Percentiles rank a stretch among this genome's conserved stretches.
phyloP scores from a whole-genome alignment of 2,797 vertebrate species.

The Anguilla pacifica region DNA sequence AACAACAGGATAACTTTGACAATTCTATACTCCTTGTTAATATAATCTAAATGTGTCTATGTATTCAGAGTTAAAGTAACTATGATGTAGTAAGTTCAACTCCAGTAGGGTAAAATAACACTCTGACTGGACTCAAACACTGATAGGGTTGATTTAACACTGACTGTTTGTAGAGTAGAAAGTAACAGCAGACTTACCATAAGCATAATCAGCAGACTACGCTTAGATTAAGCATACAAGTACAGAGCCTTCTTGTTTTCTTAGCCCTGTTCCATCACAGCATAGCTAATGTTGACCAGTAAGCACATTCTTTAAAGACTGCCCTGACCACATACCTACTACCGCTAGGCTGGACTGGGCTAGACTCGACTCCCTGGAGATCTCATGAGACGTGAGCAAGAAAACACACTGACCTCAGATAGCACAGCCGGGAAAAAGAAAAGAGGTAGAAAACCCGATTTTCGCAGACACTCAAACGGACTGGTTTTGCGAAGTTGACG shows the following conservation, averaged over 20 bases:
- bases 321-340: not conserved
- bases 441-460: not conserved
- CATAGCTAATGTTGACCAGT: not conserved
- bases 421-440: not conserved
- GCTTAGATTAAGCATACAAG: not conserved
- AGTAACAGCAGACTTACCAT: not conserved
- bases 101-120: not conserved
- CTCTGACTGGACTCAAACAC: not conserved
- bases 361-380: not conserved
- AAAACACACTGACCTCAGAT: not conserved
- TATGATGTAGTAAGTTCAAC: not conserved
- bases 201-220: not conserved
- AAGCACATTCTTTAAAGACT: conserved; percentile 4
- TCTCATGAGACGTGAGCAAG: not conserved
- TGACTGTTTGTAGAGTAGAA: not conserved
- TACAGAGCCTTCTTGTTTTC: not conserved
- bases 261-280: not conserved
- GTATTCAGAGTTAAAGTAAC: not conserved
- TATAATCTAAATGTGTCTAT: not conserved
- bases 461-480: not conserved
- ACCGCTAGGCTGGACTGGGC: not conserved
- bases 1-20: not conserved
- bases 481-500: not conserved
- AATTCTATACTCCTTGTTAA: not conserved
- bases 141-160: not conserved